phyloP scores from a whole-genome alignment of 2,113 vertebrate genomes.

The Istiophorus platypterus region DNA sequence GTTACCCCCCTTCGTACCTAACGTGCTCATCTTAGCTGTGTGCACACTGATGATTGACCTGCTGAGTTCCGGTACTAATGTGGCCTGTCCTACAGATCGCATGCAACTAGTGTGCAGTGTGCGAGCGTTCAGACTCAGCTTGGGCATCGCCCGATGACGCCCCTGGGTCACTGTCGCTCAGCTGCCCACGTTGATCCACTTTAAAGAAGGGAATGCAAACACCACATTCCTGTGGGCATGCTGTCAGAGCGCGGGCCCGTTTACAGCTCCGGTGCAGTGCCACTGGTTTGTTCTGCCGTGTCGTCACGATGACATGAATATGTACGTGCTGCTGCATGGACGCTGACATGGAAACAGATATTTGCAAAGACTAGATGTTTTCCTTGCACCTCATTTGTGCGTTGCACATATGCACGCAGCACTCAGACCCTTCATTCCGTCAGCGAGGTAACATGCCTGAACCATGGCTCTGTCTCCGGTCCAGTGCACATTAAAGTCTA shows the following conservation, averaged over 20 bases:
- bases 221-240: slow-evolving; percentile 12
- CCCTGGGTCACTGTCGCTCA: slow-evolving; percentile 6
- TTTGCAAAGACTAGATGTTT: slow-evolving; percentile 7
- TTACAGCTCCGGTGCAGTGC: slow-evolving; percentile 15
- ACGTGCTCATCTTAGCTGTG: background rate
- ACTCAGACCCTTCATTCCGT: slow-evolving; percentile 75
- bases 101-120: too few relatives aligned
- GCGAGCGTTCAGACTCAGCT: too few relatives aligned
- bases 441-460: slow-evolving; percentile 79
- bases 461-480: slow-evolving; percentile 23
- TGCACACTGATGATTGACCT: too few relatives aligned
- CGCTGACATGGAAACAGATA: slow-evolving; percentile 22
- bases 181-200: slow-evolving; percentile 34
- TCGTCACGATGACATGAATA: slow-evolving; percentile 31
- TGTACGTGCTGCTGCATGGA: slow-evolving; percentile 17
- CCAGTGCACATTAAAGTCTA: slow-evolving; percentile 30
- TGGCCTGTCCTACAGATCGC: background rate
- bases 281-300: slow-evolving; percentile 29
- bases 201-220: slow-evolving; percentile 24
- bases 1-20: background rate
- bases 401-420: background rate
- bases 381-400: slow-evolving; percentile 10
- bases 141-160: background rate
- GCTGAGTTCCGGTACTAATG: too few relatives aligned
- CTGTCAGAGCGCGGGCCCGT: background rate